Percentiles rank a stretch among this genome's conserved stretches.
These are phyloP conservation scores for Alviniconcha marisindica DNA, from an alignment of 1,140 invertebrate species.

Conservation along the genomic window DNA sequence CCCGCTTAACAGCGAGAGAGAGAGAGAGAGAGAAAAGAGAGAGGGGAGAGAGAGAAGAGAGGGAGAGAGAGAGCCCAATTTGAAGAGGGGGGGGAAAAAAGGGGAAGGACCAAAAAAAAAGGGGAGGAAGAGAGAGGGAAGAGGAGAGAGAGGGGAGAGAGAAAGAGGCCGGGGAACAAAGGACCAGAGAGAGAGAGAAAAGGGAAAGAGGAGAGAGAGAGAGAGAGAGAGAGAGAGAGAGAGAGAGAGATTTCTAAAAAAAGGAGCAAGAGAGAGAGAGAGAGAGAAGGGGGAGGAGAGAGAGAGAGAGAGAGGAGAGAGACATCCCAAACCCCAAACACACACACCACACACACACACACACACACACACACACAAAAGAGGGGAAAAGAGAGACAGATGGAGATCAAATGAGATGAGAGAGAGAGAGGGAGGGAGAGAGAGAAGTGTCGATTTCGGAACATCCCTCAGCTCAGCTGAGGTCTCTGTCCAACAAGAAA, in stretches of 20 bases:
- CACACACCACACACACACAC: no score
- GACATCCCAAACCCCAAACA: no score
- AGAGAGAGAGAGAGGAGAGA: no score
- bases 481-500: no score
- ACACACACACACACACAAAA: no score
- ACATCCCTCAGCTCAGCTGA: no score
- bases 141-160: neutral
- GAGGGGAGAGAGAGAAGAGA: neutral
- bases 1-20: no score
- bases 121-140: conserved; percentile 19
- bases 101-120: neutral
- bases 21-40: neutral
- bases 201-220: conserved; percentile 20
- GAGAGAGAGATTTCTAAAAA: neutral
- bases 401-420: no score
- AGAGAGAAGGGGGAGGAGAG: no score
- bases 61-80: neutral
- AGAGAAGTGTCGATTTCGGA: no score
- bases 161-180: neutral
- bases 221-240: conserved; percentile 29
- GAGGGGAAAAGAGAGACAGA: no score
- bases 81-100: neutral
- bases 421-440: no score
- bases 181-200: conserved; percentile 20
- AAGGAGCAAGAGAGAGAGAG: neutral